Evolutionary conservation across 2,888 invertebrate genomes (phyloP).

Genomic region (Leptopilina myrica): DNA sequence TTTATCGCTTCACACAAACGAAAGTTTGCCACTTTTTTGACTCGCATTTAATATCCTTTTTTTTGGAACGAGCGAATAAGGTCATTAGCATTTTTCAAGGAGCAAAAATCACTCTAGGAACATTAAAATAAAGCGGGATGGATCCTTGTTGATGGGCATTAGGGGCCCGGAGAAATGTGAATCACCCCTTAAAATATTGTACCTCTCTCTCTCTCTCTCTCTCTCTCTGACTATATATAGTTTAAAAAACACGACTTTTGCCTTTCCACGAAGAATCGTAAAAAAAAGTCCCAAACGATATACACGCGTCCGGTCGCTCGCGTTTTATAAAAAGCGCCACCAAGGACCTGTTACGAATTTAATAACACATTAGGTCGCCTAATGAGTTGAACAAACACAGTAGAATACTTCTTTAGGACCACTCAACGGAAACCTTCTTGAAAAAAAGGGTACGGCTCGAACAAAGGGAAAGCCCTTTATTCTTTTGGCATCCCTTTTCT

Average conservation of each 20-base stretch:
- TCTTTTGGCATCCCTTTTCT: constrained; percentile 48
- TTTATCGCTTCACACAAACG: constrained; percentile 20
- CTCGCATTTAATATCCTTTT: constrained; percentile 4
- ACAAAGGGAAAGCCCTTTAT: constrained; percentile 60
- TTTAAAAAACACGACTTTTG: background rate
- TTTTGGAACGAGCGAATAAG: constrained; percentile 28
- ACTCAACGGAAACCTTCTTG: constrained; percentile 44
- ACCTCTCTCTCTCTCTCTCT: background rate
- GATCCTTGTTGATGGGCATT: constrained; percentile 17
- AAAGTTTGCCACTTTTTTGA: constrained; percentile 33
- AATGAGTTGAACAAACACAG: constrained; percentile 59
- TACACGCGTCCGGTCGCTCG: constrained; percentile 38
- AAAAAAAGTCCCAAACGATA: constrained; percentile 36
- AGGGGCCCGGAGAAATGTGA: constrained; percentile 16
- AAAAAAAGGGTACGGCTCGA: constrained; percentile 51
- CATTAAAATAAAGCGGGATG: constrained; percentile 17
- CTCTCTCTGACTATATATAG: background rate
- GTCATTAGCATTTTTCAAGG: constrained; percentile 30
- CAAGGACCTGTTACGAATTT: constrained; percentile 49
- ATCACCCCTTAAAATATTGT: constrained; percentile 20
- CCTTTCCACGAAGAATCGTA: constrained; percentile 49
- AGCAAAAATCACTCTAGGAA: constrained; percentile 33
- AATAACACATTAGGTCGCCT: constrained; percentile 63
- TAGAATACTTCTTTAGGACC: constrained; percentile 49
- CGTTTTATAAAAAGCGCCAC: constrained; percentile 38